Percentiles rank a stretch among this genome's conserved stretches.
Evolutionary conservation across 2,113 vertebrate genomes (phyloP).

Genomic region (human (Homo sapiens)): DNA sequence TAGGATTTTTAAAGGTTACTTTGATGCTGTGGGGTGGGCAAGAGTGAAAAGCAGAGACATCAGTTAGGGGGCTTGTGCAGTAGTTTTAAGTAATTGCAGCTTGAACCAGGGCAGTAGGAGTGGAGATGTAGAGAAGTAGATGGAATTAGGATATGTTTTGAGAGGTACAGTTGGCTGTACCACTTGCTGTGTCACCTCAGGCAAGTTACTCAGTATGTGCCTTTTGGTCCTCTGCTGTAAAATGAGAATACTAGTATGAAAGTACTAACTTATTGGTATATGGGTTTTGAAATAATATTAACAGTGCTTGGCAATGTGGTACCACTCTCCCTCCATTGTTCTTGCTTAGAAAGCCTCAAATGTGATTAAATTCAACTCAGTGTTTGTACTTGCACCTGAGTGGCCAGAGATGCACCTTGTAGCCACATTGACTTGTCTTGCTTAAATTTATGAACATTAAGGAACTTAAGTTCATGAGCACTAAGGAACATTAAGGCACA

Average conservation of each 20-base stretch:
- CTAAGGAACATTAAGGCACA: too few relatives aligned
- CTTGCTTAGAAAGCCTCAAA: neutral
- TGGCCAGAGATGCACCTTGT: neutral
- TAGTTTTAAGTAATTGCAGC: neutral
- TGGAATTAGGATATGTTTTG: neutral
- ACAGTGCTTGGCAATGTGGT: neutral
- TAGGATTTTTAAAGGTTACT: slow-evolving; percentile 7
- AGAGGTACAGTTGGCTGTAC: neutral
- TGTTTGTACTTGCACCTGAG: neutral
- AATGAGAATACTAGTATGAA: neutral
- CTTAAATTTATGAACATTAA: neutral
- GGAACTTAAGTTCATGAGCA: neutral
- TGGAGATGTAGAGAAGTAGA: neutral
- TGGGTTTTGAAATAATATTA: neutral
- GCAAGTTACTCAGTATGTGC: neutral
- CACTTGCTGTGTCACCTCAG: neutral
- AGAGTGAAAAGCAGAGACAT: neutral
- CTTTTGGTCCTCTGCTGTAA: slow-evolving; percentile 1
- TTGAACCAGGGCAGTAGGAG: neutral
- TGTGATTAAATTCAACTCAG: neutral
- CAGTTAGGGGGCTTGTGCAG: neutral
- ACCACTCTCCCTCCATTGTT: neutral
- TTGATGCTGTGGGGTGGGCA: neutral
- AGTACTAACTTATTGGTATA: neutral
- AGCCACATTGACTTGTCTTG: neutral